Conservation (phyloP, 2,888 invertebrate species). For the Hoplodrina ambigua region DNA sequence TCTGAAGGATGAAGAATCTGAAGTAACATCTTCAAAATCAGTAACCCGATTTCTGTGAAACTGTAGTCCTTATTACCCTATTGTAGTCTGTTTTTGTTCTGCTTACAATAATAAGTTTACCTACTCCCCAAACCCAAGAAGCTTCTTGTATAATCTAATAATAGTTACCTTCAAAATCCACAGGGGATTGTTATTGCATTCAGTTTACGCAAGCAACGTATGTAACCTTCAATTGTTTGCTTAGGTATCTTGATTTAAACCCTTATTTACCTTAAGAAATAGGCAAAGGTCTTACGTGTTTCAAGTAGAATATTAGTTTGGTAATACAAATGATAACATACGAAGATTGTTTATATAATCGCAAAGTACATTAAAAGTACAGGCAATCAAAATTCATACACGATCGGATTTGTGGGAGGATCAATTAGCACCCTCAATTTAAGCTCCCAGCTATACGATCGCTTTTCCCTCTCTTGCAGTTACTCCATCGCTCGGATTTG, state of each 20-base stretch:
- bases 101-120: conserved; percentile 2
- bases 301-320: conserved; percentile 29
- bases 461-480: conserved; percentile 14
- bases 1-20: too few species aligned
- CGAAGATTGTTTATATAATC: conserved; percentile 13
- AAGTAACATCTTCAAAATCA: background rate
- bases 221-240: conserved; percentile 41
- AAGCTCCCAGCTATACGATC: background rate
- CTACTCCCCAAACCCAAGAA: conserved; percentile 7
- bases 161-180: conserved; percentile 29
- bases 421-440: conserved; percentile 25
- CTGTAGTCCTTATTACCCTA: background rate
- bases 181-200: conserved; percentile 45
- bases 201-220: conserved; percentile 20
- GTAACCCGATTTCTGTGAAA: background rate
- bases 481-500: conserved; percentile 4
- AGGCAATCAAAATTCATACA: background rate
- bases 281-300: conserved; percentile 22
- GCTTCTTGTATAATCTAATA: conserved; percentile 3
- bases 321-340: conserved; percentile 1
- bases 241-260: conserved; percentile 44
- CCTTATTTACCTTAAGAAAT: conserved; percentile 39
- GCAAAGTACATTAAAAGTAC: conserved; percentile 3
- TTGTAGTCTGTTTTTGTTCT: background rate
- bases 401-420: conserved; percentile 16